Conservation (phyloP, 2,113 vertebrate species). For the Saguinus midas region DNA sequence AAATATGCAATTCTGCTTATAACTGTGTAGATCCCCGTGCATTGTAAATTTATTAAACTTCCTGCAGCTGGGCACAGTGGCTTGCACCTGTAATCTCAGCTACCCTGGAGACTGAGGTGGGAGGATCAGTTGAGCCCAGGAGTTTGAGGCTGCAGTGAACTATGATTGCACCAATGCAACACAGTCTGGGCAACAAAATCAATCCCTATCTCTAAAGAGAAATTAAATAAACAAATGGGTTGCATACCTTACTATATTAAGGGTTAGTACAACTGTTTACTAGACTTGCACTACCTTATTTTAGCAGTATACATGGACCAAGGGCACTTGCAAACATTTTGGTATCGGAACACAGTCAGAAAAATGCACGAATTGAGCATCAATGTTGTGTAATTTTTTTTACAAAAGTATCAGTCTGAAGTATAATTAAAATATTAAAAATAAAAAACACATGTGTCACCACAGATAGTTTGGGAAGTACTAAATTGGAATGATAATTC, state of each 20-base stretch:
- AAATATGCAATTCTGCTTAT: background rate
- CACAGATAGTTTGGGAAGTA: background rate
- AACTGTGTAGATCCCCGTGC: too few relatives aligned
- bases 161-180: background rate
- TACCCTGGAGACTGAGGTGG: background rate
- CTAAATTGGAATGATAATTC: background rate
- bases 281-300: background rate
- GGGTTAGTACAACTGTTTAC: background rate
- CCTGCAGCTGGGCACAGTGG: background rate
- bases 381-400: background rate
- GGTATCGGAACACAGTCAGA: background rate
- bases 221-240: background rate
- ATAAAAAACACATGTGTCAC: background rate
- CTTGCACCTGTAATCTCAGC: background rate
- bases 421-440: background rate
- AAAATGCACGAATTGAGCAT: background rate
- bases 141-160: background rate
- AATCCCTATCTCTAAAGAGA: background rate
- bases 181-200: background rate
- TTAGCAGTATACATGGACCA: background rate
- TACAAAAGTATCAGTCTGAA: background rate
- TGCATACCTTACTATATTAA: background rate
- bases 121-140: background rate
- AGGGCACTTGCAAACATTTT: background rate
- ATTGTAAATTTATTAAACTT: background rate